phyloP scores from a whole-genome alignment of 2,888 invertebrate genomes.

The Erannis defoliaria region DNA sequence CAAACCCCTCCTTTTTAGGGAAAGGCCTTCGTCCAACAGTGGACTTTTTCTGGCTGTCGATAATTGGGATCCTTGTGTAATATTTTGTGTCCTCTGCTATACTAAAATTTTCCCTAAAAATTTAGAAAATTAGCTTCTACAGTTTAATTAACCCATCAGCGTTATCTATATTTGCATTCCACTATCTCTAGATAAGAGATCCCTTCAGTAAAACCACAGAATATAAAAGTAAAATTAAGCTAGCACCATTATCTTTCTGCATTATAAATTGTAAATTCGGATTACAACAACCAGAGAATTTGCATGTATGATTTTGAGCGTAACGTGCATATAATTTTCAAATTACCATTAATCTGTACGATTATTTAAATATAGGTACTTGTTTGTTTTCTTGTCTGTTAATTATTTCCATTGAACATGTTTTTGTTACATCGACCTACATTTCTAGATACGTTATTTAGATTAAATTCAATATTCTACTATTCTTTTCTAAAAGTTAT shows the following conservation, averaged over 20 bases:
- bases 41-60: too few relatives aligned
- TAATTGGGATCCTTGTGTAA: too few relatives aligned
- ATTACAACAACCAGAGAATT: constrained; percentile 6
- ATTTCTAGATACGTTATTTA: background rate
- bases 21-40: too few relatives aligned
- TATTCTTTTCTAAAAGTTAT: too few relatives aligned
- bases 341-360: constrained; percentile 25
- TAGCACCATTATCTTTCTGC: background rate
- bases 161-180: constrained; percentile 32
- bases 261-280: constrained; percentile 17
- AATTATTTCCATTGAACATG: background rate
- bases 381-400: constrained; percentile 13
- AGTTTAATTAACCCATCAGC: constrained; percentile 9
- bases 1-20: too few relatives aligned
- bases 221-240: too few relatives aligned
- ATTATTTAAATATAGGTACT: constrained; percentile 14
- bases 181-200: constrained; percentile 17
- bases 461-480: background rate
- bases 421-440: background rate
- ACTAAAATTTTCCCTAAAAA: background rate
- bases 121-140: background rate
- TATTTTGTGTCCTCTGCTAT: too few relatives aligned
- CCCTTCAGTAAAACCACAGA: constrained; percentile 1
- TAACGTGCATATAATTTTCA: constrained; percentile 29
- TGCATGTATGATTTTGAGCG: constrained; percentile 18